Base-by-base conservation (phyloP, 2,888 invertebrate genomes). In the Pristionchus entomophagus region DNA sequence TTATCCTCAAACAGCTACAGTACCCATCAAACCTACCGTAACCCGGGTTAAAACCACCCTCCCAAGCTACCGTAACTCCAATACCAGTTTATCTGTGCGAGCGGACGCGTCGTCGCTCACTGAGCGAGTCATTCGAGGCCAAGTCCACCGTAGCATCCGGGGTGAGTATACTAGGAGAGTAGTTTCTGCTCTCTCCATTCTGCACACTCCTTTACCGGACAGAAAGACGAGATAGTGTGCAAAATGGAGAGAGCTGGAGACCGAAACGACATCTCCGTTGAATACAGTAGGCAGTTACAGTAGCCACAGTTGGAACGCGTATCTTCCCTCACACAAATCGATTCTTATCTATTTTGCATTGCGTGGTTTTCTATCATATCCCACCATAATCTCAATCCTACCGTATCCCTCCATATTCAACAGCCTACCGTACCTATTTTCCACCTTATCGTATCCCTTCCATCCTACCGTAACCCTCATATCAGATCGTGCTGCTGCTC, bases 401-500 rank as follows among this genome's bases (percentile, higher is more conserved):
- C 45, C 45, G 45, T 45, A 45, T 45, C 45, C 45, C 45, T 14
- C 14, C 14, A 14, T 14, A 45, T 45, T 45, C 22, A 6, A 26
- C 59, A 59, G 59, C 59, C 29, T 26, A 6, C n/a, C 22, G 22
- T 26, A 59, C 8, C 59, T 26, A 22, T 26, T 12, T 22, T 59
- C 12, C n/a, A 22, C 29, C 29, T 19, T 17, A 35, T 29, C 29
- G 65, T 59, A 59, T 8, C 29, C 59, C 45, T 45, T 45, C 8
- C 14, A 69, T 26, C 29, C 49, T 32, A 45, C 78, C 45, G 69
- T 69, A 69, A 5, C 22, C 56, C 38, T 26, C 45, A 49, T 26
- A 56, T 45, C 59, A 83, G 83, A 51, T 84, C 35, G 84, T 84
- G 0, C 84, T 84, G 29, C 84, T 84, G n/a, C 84, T 84, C n/a